Percentiles rank a stretch among this genome's conserved stretches.
These are phyloP conservation scores for Blastobasis adustella DNA, from an alignment of 2,888 invertebrate species.

Conservation along the genomic window DNA sequence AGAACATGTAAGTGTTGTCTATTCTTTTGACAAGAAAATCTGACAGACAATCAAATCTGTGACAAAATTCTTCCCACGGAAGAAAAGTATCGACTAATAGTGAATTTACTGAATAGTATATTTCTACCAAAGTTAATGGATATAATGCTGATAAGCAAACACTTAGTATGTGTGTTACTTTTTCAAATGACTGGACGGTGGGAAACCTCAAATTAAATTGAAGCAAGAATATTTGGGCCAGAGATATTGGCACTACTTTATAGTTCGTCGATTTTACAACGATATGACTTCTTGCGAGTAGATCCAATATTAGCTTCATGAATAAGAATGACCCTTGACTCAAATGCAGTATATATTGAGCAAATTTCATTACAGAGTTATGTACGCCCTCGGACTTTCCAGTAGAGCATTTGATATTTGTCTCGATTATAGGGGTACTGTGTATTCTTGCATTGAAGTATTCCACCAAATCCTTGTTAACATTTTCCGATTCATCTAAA, in stretches of 20 bases:
- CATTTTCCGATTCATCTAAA: slow-evolving; percentile 84
- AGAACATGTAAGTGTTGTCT: slow-evolving; percentile 97
- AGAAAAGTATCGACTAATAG: slow-evolving; percentile 85
- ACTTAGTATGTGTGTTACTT: slow-evolving; percentile 90
- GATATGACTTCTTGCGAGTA: slow-evolving; percentile 92
- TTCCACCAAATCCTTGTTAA: slow-evolving; percentile 90
- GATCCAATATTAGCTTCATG: slow-evolving; percentile 91
- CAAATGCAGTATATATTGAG: slow-evolving; percentile 87
- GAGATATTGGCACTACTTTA: slow-evolving; percentile 91
- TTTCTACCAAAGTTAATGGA: slow-evolving; percentile 91
- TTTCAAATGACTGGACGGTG: slow-evolving; percentile 91
- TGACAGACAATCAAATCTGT: slow-evolving; percentile 88
- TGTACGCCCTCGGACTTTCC: slow-evolving; percentile 79
- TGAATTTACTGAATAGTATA: slow-evolving; percentile 95
- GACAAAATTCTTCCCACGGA: slow-evolving; percentile 93
- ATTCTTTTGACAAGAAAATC: slow-evolving; percentile 92
- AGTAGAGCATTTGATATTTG: slow-evolving; percentile 82
- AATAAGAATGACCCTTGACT: slow-evolving; percentile 94
- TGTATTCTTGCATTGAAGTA: slow-evolving; percentile 90
- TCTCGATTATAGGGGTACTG: slow-evolving; percentile 87
- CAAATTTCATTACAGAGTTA: slow-evolving; percentile 84
- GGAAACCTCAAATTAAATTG: slow-evolving; percentile 95
- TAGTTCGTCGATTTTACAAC: slow-evolving; percentile 95
- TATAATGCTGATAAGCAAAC: slow-evolving; percentile 93
- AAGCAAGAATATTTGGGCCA: slow-evolving; percentile 92